These are phyloP conservation scores for Rhinogobius similis DNA, from an alignment of 2,113 vertebrate genomes.

Conservation along the genomic window DNA sequence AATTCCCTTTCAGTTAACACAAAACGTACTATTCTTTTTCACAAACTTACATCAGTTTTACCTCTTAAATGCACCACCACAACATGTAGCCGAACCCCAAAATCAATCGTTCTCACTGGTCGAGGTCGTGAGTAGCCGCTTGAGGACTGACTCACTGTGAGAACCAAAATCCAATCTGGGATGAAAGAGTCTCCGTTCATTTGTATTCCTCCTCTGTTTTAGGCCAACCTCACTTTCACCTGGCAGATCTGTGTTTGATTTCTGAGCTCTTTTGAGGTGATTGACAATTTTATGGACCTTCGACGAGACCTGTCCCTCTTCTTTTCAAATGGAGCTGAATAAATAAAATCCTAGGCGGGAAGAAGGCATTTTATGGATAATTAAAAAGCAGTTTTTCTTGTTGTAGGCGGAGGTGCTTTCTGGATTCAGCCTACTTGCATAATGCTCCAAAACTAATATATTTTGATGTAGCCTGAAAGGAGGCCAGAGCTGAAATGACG, in stretches of 20 bases:
- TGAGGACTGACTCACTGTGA: neutral
- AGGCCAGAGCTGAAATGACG: neutral
- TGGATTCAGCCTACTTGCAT: slow-evolving; percentile 7
- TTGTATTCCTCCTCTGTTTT: slow-evolving; percentile 14
- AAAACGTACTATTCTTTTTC: neutral
- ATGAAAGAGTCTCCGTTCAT: slow-evolving; percentile 24
- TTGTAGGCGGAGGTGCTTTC: neutral
- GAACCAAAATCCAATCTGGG: slow-evolving; percentile 17
- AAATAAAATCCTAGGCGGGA: neutral
- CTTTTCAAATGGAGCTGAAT: neutral
- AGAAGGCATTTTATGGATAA: slow-evolving; percentile 2
- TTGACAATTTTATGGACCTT: slow-evolving; percentile 36
- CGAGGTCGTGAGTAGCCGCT: neutral
- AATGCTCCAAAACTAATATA: slow-evolving; percentile 17
- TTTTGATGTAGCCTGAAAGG: neutral
- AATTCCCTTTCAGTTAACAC: neutral
- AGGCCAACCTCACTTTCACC: slow-evolving; percentile 23
- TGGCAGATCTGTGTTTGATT: slow-evolving; percentile 31
- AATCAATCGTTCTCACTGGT: neutral
- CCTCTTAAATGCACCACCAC: neutral
- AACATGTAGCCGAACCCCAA: neutral
- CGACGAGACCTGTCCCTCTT: slow-evolving; percentile 30
- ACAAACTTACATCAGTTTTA: neutral
- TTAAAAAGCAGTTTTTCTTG: slow-evolving; percentile 24
- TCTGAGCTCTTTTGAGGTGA: slow-evolving; percentile 28